phyloP scores from a whole-genome alignment of 2,888 invertebrate species.

The Apamea epomidion region DNA sequence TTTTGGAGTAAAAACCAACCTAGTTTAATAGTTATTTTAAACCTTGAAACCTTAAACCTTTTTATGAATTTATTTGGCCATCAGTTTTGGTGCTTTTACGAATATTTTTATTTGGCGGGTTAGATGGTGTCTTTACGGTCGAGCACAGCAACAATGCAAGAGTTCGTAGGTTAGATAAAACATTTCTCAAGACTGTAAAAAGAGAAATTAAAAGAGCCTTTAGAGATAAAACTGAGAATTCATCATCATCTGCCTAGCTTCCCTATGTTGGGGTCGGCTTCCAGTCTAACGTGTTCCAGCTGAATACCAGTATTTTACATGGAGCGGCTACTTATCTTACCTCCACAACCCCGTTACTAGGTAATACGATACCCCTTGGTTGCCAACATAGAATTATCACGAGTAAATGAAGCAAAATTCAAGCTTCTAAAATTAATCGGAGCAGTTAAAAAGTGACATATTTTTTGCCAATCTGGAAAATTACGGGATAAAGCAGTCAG shows the following conservation, averaged over 20 bases:
- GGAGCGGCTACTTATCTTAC: too few relatives aligned
- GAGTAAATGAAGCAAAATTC: background rate
- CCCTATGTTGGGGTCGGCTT: too few relatives aligned
- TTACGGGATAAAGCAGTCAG: background rate
- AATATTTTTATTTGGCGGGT: constrained; percentile 11
- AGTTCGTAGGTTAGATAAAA: background rate
- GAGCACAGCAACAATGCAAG: background rate
- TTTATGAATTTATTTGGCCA: constrained; percentile 25
- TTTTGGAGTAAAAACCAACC: background rate
- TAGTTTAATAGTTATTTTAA: background rate
- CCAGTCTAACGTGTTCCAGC: too few relatives aligned
- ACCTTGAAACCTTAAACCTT: background rate
- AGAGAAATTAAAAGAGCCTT: background rate
- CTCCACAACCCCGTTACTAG: too few relatives aligned
- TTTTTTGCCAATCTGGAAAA: background rate
- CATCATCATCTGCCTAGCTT: too few relatives aligned
- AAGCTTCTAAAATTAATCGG: background rate
- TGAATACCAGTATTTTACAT: too few relatives aligned
- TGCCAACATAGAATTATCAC: background rate
- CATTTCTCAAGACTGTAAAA: background rate
- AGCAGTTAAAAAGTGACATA: background rate
- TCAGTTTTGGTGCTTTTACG: constrained; percentile 2
- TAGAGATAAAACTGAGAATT: background rate
- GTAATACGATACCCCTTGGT: too few relatives aligned
- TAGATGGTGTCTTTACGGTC: constrained; percentile 4